These are phyloP conservation scores for Amniataba percoides DNA, from an alignment of 2,797 vertebrate genomes.

Conservation along the genomic window DNA sequence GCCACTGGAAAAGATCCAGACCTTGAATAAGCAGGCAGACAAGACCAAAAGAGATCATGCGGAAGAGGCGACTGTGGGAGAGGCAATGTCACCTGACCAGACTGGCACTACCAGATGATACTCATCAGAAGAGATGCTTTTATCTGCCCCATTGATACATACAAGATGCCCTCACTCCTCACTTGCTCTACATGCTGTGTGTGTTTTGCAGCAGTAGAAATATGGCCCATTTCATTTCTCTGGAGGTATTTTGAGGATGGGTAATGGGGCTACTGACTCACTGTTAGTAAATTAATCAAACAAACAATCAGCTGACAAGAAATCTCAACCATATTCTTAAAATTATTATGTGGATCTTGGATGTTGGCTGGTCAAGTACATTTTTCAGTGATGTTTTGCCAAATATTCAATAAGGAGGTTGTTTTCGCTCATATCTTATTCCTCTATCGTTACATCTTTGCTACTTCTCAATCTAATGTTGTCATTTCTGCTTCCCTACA, in stretches of 20 bases:
- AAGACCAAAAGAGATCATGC: conserved; percentile 51
- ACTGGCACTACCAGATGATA: conserved; percentile 35
- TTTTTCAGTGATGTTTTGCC: neutral
- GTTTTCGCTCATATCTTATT: neutral
- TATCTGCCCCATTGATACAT: conserved; percentile 14
- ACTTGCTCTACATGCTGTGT: neutral
- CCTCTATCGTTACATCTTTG: neutral
- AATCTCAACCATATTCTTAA: neutral
- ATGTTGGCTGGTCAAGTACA: neutral
- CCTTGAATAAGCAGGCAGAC: conserved; percentile 66
- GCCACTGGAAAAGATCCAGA: conserved; percentile 71
- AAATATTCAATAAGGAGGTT: neutral
- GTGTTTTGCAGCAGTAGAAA: conserved; percentile 5
- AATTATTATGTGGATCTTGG: too few relatives aligned
- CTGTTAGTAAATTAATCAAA: neutral
- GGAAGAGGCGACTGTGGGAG: conserved; percentile 56
- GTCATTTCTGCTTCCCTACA: neutral
- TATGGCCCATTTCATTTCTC: neutral
- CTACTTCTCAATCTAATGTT: neutral
- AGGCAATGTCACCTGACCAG: conserved; percentile 63
- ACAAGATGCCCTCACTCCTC: conserved; percentile 13
- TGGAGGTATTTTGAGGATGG: neutral
- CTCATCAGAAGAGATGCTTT: conserved; percentile 45
- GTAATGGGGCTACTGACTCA: neutral
- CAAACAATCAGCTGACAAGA: neutral